Conservation (phyloP, 2,113 vertebrate species). For the Oreochromis tanganicae region DNA sequence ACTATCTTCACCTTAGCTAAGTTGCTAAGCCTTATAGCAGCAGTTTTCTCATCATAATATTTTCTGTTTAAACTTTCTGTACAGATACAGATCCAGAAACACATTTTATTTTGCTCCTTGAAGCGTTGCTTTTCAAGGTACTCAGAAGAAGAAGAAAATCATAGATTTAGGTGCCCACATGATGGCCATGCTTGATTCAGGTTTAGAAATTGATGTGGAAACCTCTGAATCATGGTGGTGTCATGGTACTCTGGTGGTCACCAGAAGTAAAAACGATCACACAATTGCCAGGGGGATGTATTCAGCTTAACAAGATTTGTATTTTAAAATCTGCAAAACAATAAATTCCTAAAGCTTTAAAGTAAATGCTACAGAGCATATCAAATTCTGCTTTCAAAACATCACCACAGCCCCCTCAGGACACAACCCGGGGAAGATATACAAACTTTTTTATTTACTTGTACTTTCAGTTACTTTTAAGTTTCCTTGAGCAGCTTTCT, state of each 20-base stretch:
- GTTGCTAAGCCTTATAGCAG: neutral
- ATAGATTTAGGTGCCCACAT: neutral
- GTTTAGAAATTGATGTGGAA: neutral
- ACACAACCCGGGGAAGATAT: neutral
- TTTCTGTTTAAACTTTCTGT: neutral
- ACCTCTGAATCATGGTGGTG: neutral
- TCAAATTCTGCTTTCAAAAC: neutral
- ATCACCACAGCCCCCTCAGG: neutral
- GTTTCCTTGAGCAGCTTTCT: neutral
- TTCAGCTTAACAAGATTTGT: neutral
- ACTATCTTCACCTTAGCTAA: neutral
- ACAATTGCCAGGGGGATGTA: neutral
- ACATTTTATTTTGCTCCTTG: neutral
- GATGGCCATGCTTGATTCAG: neutral
- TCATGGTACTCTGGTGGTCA: neutral
- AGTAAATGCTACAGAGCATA: neutral
- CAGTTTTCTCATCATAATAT: neutral
- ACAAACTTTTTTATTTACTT: neutral
- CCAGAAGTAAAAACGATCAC: neutral
- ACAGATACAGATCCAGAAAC: neutral
- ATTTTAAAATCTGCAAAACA: neutral
- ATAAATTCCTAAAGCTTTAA: neutral
- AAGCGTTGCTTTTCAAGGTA: neutral
- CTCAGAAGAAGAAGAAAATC: neutral
- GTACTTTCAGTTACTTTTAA: neutral